A percentile compares a stretch with the other conserved stretches of the same genome.
Evolutionary conservation across 2,797 vertebrate genomes (phyloP).

Genomic region (Clamator glandarius): DNA sequence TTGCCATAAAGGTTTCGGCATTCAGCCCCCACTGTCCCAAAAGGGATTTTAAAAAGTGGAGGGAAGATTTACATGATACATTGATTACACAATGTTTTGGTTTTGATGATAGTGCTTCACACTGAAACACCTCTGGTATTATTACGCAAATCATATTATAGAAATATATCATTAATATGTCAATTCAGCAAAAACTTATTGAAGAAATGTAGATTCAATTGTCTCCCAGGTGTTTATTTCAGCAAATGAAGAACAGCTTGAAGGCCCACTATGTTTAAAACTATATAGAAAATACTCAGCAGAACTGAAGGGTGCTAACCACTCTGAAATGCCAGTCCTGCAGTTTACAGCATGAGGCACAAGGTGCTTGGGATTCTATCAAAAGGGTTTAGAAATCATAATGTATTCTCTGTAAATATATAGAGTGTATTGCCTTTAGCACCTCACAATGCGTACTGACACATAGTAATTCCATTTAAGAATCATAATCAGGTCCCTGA

Average conservation of each 20-base stretch:
- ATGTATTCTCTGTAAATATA: background rate
- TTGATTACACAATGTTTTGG: background rate
- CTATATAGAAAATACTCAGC: background rate
- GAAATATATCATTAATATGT: background rate
- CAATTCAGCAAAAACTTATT: background rate
- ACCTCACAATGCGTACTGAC: fast-evolving
- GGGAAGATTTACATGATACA: background rate
- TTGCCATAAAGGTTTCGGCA: background rate
- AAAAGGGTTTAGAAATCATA: background rate
- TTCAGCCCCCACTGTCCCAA: background rate
- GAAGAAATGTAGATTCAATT: background rate
- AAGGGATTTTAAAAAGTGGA: background rate
- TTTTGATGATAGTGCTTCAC: background rate
- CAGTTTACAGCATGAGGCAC: background rate
- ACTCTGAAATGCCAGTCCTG: background rate
- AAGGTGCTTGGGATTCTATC: background rate
- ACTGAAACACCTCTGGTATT: background rate
- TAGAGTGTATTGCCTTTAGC: background rate
- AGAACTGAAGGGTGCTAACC: background rate
- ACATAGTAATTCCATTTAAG: background rate
- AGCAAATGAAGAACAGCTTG: background rate
- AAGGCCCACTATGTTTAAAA: background rate
- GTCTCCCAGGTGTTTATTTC: background rate
- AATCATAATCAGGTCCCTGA: background rate
- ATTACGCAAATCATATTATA: background rate